phyloP scores from a whole-genome alignment of 2,888 invertebrate genomes.

The Macaria notata region DNA sequence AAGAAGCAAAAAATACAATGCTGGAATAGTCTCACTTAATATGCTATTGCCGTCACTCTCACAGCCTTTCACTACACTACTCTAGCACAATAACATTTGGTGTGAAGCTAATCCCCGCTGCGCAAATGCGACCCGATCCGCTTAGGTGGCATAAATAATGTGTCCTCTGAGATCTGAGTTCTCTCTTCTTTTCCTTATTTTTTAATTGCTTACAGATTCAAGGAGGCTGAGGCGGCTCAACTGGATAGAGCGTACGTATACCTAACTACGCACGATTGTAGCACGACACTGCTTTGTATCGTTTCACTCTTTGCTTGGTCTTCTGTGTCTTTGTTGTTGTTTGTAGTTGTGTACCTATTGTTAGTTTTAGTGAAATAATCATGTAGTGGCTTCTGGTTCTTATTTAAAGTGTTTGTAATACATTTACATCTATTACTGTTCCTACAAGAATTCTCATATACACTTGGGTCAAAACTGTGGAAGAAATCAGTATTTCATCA shows the following conservation, averaged over 20 bases:
- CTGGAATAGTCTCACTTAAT: too few relatives aligned
- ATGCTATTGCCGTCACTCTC: too few relatives aligned
- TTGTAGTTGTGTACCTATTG: background rate
- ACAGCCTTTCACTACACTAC: background rate
- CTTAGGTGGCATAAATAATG: slow-evolving; percentile 62
- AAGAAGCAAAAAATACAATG: too few relatives aligned
- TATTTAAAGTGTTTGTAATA: background rate
- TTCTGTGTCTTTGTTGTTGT: slow-evolving; percentile 30
- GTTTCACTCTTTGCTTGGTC: slow-evolving; percentile 49
- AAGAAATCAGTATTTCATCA: too few relatives aligned
- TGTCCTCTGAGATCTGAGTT: slow-evolving; percentile 58
- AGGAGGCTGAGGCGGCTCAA: slow-evolving; percentile 90
- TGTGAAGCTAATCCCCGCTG: slow-evolving; percentile 64
- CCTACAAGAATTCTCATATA: too few relatives aligned
- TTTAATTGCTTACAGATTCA: slow-evolving; percentile 90
- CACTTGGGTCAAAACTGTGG: too few relatives aligned
- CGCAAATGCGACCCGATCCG: slow-evolving; percentile 49
- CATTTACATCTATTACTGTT: too few relatives aligned
- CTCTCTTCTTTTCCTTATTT: slow-evolving; percentile 78
- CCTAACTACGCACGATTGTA: slow-evolving; percentile 64
- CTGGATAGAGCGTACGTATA: slow-evolving; percentile 92
- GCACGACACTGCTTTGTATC: slow-evolving; percentile 59
- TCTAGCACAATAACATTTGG: slow-evolving; percentile 55
- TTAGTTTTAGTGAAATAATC: slow-evolving; percentile 21
- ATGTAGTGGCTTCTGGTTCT: slow-evolving; percentile 22